Conservation (phyloP, 2,113 vertebrate genomes). For the Cettia cetti region DNA sequence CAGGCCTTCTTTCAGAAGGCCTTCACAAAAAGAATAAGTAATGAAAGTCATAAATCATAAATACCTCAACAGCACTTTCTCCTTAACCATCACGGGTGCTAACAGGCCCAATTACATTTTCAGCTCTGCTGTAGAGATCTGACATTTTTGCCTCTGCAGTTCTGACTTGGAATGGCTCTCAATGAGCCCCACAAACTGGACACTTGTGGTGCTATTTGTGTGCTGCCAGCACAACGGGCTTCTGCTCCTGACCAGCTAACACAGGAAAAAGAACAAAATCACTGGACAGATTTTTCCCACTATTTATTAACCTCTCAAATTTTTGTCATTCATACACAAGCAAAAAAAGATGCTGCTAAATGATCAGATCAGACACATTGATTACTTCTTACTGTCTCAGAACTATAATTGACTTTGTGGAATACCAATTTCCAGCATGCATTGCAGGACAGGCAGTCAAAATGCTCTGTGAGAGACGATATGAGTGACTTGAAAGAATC, state of each 20-base stretch:
- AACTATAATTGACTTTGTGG: constrained; percentile 26
- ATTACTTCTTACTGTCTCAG: constrained; percentile 44
- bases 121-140: background rate
- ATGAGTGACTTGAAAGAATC: constrained; percentile 1
- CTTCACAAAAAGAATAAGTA: constrained; percentile 39
- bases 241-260: background rate
- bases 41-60: constrained; percentile 33
- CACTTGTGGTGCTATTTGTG: background rate
- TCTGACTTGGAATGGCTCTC: constrained; percentile 1
- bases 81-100: background rate
- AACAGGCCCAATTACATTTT: background rate
- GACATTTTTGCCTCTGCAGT: constrained; percentile 8
- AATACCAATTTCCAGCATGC: constrained; percentile 16
- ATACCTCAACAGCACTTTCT: background rate
- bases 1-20: background rate
- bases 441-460: constrained; percentile 33
- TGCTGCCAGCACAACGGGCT: background rate
- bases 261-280: background rate
- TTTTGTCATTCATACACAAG: background rate
- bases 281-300: background rate
- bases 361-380: constrained; percentile 30
- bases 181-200: background rate
- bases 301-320: constrained; percentile 49
- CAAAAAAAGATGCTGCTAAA: constrained; percentile 2
- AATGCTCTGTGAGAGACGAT: background rate